These are phyloP conservation scores for Ariolimax columbianus DNA, from an alignment of 2,888 invertebrate genomes.

Conservation along the genomic window DNA sequence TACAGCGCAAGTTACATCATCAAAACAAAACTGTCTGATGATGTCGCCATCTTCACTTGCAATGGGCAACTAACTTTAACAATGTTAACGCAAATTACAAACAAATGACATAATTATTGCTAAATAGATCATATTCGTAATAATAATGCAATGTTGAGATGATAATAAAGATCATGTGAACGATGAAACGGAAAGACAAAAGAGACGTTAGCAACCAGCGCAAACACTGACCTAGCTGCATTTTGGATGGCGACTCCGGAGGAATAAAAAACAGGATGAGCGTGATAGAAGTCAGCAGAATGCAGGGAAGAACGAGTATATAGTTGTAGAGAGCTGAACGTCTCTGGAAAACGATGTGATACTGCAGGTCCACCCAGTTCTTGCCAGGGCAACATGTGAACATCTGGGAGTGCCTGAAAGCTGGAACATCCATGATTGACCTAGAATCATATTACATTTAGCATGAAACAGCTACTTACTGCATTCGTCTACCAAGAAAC, in stretches of 20 bases:
- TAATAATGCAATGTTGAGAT: no score
- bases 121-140: no score
- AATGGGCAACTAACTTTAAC: no score
- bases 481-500: no score
- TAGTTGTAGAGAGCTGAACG: conserved; percentile 77
- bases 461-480: no score
- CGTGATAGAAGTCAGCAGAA: conserved; percentile 78
- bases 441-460: conserved; percentile 61
- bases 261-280: conserved; percentile 80
- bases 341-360: conserved; percentile 70
- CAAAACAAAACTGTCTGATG: no score
- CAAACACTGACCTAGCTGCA: conserved; percentile 76
- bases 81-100: no score
- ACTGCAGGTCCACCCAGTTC: conserved; percentile 75
- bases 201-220: not conserved
- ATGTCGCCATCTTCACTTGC: no score
- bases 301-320: conserved; percentile 78
- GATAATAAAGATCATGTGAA: no score
- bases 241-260: conserved; percentile 79
- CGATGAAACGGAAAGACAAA: not conserved
- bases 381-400: conserved; percentile 74
- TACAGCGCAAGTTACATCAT: no score
- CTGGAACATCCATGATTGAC: conserved; percentile 74
- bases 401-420: conserved; percentile 62
- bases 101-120: no score